These are phyloP conservation scores for Sebastes diploproa DNA, from an alignment of 2,797 vertebrate species.

Conservation along the genomic window DNA sequence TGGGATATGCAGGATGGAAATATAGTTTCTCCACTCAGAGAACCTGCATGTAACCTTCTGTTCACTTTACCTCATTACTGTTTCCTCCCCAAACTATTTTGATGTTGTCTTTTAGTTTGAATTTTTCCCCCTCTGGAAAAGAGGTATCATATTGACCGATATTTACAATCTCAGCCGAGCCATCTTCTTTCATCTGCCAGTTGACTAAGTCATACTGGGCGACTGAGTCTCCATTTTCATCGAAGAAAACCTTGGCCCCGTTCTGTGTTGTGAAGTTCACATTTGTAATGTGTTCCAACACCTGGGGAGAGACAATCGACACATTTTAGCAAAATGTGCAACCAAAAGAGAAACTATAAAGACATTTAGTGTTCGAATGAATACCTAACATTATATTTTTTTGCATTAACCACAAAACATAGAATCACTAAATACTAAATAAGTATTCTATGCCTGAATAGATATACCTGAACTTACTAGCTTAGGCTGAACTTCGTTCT, in stretches of 20 bases:
- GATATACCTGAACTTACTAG: conserved; percentile 49
- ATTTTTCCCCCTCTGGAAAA: conserved; percentile 40
- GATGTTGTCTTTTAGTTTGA: conserved; percentile 48
- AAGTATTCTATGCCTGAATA: background rate
- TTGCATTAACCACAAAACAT: background rate
- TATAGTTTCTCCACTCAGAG: background rate
- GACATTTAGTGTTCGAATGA: background rate
- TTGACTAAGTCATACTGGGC: conserved; percentile 76
- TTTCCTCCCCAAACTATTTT: conserved; percentile 68
- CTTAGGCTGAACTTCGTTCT: conserved; percentile 51
- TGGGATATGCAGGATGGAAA: background rate
- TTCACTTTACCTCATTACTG: conserved; percentile 48
- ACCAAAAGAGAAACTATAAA: background rate
- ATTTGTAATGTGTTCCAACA: conserved; percentile 65
- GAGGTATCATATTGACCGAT: conserved; percentile 74
- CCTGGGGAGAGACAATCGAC: conserved; percentile 31
- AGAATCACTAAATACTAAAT: background rate
- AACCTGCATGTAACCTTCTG: background rate
- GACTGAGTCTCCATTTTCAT: conserved; percentile 70
- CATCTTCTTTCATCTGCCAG: conserved; percentile 73
- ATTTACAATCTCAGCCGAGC: conserved; percentile 61
- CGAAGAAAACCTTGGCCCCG: conserved; percentile 71
- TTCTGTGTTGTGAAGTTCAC: conserved; percentile 71
- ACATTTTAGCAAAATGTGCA: background rate
- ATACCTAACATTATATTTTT: background rate